A percentile compares a stretch with the other conserved stretches of the same genome.
phyloP scores from a whole-genome alignment of 2,888 invertebrate genomes.

The Escarpia spicata region DNA sequence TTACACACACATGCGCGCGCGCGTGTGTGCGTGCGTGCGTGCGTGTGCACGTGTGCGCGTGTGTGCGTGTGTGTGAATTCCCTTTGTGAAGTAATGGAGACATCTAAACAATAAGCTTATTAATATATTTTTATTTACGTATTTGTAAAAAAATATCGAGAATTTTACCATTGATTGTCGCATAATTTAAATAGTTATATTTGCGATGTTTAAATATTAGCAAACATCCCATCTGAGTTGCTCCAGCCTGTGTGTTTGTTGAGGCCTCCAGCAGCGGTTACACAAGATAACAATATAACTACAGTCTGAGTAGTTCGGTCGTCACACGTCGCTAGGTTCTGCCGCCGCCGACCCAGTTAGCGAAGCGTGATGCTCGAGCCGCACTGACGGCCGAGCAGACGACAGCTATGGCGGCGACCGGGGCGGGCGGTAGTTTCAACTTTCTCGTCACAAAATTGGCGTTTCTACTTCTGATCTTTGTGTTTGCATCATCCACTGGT shows the following conservation, averaged over 20 bases:
- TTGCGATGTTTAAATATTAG: neutral
- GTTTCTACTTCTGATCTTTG: neutral
- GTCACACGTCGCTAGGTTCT: neutral
- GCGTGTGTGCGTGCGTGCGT: too few species aligned
- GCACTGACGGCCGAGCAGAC: neutral
- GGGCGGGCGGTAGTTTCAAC: neutral
- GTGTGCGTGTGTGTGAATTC: too few species aligned
- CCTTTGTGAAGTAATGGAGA: too few species aligned
- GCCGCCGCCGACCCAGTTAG: neutral
- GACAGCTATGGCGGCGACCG: neutral
- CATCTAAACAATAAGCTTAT: too few species aligned
- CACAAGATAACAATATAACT: neutral
- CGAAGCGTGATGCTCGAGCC: neutral
- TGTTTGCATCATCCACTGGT: neutral
- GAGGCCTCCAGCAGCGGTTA: neutral
- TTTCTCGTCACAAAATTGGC: neutral
- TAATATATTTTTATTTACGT: too few species aligned
- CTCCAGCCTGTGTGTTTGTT: neutral
- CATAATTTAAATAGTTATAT: too few species aligned
- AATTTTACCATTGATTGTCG: too few species aligned
- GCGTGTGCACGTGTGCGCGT: too few species aligned
- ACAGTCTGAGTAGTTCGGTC: neutral
- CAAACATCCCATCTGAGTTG: neutral
- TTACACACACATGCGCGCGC: too few species aligned
- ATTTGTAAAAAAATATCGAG: too few species aligned